phyloP scores from a whole-genome alignment of 2,113 vertebrate species.

The Tringa solitaria region DNA sequence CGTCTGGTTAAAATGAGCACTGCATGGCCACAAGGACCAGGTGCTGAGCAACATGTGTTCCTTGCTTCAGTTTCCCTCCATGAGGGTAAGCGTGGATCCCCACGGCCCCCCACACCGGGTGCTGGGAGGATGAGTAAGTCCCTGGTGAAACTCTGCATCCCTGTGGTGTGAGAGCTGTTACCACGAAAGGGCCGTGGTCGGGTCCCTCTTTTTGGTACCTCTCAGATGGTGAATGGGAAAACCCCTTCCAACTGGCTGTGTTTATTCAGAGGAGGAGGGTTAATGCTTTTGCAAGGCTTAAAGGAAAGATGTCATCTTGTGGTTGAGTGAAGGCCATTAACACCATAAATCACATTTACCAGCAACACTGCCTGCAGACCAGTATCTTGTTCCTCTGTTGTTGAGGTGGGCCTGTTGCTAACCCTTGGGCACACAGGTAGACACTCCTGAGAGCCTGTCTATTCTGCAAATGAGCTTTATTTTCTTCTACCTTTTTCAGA shows the following conservation, averaged over 20 bases:
- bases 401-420: background rate
- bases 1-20: background rate
- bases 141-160: fast-evolving
- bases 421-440: background rate
- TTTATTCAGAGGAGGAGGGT: background rate
- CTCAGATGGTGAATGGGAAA: background rate
- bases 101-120: fast-evolving
- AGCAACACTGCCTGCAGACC: background rate
- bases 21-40: background rate
- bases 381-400: background rate
- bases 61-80: background rate
- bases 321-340: background rate
- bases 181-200: fast-evolving
- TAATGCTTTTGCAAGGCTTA: background rate
- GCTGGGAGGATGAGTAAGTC: background rate
- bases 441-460: background rate
- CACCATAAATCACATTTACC: background rate
- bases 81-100: background rate
- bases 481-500: background rate
- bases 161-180: background rate
- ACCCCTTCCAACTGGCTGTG: background rate
- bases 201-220: background rate
- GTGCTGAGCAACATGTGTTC: fast-evolving
- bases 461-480: background rate
- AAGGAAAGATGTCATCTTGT: background rate